A percentile compares a stretch with the other conserved stretches of the same genome.
Conservation (phyloP, 2,113 vertebrate genomes). For the Arizona elegans region DNA sequence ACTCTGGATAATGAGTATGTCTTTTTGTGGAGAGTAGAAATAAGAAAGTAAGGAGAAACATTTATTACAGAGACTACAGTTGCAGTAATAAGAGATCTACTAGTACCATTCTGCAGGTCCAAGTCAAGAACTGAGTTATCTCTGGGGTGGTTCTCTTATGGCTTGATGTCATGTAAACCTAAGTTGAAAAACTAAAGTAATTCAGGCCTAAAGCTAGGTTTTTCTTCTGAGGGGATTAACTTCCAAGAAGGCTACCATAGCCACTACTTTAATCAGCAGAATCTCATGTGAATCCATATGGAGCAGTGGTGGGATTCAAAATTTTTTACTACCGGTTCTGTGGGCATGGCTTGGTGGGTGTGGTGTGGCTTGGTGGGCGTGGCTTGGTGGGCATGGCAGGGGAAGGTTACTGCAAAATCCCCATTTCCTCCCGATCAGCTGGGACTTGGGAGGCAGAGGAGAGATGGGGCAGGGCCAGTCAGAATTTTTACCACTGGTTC, state of each 20-base stretch:
- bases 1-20: neutral
- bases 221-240: neutral
- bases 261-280: neutral
- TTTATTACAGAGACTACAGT: neutral
- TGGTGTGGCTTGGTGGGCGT: too few species aligned
- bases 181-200: neutral
- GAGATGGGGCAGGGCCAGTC: too few species aligned
- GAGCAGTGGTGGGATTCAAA: too few species aligned
- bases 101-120: neutral
- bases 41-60: neutral
- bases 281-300: neutral
- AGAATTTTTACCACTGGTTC: too few species aligned
- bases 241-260: neutral
- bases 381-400: too few species aligned
- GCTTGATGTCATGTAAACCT: neutral
- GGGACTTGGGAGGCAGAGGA: too few species aligned
- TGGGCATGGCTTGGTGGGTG: too few species aligned
- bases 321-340: too few species aligned
- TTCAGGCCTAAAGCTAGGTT: neutral
- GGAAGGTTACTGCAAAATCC: too few species aligned
- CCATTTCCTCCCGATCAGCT: too few species aligned
- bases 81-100: neutral
- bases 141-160: neutral
- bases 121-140: neutral
- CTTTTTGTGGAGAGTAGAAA: neutral